Base-by-base conservation (phyloP, 2,888 invertebrate genomes). In the Polylopha cassiicola region DNA sequence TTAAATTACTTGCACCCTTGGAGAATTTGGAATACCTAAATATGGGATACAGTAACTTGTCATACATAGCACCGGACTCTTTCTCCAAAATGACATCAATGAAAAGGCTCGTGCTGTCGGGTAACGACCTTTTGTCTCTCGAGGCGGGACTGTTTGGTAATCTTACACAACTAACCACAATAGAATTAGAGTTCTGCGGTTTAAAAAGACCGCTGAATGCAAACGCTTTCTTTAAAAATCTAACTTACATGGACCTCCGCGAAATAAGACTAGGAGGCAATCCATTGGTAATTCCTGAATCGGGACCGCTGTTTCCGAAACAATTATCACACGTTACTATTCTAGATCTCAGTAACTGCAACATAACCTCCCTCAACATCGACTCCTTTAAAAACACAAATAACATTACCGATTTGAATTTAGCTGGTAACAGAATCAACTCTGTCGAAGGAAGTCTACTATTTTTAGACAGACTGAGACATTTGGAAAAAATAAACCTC, bases 11-110 rank as follows among this genome's bases (percentile, higher is more conserved):
- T 9, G 89, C 89, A 2, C 91, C 91, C 0, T 66, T 92, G 1
- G 87, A 89, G 43, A 89, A 89, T 7, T 70, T 92, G 17, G 89
- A 90, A 64, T 90, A 89, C 55, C 73, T 92, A 2, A 91, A 92
- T 63, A 91, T 92, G 91, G 91, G 91, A 3, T 91, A 90, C 61
- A 91, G 91, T 65, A 89, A 90, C 59, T 74, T 92, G 2, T 89
- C 90, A 0, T 86, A 88, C 47, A 81, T 92, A 37, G 88, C 89
- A 0, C 89, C 89, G 20, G 86, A 89, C 16, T 88, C 90, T 2
- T 92, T 92, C 58, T 86, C 90, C 3, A 88, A 89, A 58, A 91
- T 91, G 90, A 89, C 89, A 1, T 88, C 89, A 5, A 82, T 92
- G 73, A 89, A 88, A 56, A 86, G 86, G 32, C 73, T 92, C 10